Base-by-base conservation (phyloP, 64 coral and sea anemone species). In the Trachythela sp. region DNA sequence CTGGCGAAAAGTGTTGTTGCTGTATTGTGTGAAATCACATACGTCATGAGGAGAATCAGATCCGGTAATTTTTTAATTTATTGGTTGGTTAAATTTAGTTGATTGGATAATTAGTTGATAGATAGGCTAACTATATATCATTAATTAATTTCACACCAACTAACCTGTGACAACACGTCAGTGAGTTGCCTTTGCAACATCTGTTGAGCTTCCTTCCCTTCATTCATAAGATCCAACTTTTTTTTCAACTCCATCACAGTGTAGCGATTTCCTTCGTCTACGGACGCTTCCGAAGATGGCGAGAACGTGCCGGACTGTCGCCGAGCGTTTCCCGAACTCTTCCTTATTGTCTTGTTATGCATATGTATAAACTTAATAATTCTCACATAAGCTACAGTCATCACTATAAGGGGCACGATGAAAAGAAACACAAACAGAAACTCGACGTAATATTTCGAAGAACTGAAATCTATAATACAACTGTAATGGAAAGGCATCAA, bases 281-380 rank as follows among this genome's bases (percentile, higher is more conserved):
- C 76, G 26, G 39, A 0, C 3, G 36, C 72, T 13, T 48, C 68
- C 8, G 29, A 48, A 9, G 38, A 67, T 43, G 48, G 51, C 48
- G 75, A 14, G 58, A 59, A 33, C 27, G 36, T 39, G 2, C 39
- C 32, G 45, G 56, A n/a, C 9, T 22, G 59, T 68, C 59, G 59
- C 4, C 59, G 30, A 85, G 70, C 70, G 8, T 29, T 94, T 13
- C 40, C 90, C 84, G 43, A 34, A 18, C 54, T 75, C 85, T 70
- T 88, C 15, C 56, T 54, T 36, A 95, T 83, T n/a, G 77, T 84
- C 48, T 88, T 89, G 41, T 93, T 93, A 60, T 95, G 94, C 39
- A 36, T 31, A 35, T 83, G 75, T 24, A 95, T 91, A 85, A 95
- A 95, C 22, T 88, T 90, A 18, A 86, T 45, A 29, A 95, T 95